These are phyloP conservation scores for Amiota minor DNA, from an alignment of 2,888 invertebrate species.

Conservation along the genomic window DNA sequence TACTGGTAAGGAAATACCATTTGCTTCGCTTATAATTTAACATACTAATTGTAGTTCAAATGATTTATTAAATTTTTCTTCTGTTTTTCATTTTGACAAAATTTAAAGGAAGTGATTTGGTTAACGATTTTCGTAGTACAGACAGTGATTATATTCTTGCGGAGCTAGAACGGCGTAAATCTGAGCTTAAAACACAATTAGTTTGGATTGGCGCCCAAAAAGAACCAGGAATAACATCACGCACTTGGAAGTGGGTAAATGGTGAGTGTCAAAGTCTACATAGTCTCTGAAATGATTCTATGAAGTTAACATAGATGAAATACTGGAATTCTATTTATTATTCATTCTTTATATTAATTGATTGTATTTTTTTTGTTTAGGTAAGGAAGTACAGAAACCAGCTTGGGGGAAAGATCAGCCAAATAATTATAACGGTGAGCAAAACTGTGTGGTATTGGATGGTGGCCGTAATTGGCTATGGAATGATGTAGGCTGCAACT, in stretches of 20 bases:
- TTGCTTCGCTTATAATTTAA: too few species aligned
- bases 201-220: conserved; percentile 95
- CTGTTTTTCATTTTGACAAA: conserved; percentile 3
- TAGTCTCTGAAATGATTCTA: too few species aligned
- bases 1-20: conserved; percentile 78
- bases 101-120: conserved; percentile 70
- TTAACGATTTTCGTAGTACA: conserved; percentile 72
- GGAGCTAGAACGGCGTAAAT: conserved; percentile 86
- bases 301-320: too few species aligned
- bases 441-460: conserved; percentile 94
- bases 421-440: conserved; percentile 95
- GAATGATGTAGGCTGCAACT: conserved; percentile 95
- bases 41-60: too few species aligned
- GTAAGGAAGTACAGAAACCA: conserved; percentile 84
- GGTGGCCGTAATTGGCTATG: conserved; percentile 92
- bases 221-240: conserved; percentile 86
- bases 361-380: conserved; percentile 72
- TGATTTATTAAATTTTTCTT: background rate
- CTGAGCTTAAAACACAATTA: conserved; percentile 86
- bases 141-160: conserved; percentile 77
- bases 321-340: too few species aligned
- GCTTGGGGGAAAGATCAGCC: conserved; percentile 96
- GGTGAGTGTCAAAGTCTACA: conserved; percentile 75
- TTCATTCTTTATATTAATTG: background rate
- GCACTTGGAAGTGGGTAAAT: conserved; percentile 93